phyloP scores from a whole-genome alignment of 2,113 vertebrate genomes.

The Rhinogobius similis region DNA sequence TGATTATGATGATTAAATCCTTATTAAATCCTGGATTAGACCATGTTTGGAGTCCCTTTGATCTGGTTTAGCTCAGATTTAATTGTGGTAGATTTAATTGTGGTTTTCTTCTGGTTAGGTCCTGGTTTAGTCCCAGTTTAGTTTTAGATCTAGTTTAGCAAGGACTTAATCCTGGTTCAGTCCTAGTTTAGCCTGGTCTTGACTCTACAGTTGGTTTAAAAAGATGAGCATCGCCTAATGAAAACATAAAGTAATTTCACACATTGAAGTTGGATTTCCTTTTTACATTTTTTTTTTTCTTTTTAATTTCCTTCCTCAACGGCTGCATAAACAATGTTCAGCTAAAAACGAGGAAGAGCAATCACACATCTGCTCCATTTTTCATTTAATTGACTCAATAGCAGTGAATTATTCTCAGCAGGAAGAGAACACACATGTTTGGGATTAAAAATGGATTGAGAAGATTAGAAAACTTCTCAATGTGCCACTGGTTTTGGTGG shows the following conservation, averaged over 20 bases:
- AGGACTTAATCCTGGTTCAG: too few species aligned
- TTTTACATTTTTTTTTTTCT: not conserved
- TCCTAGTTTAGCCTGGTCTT: too few species aligned
- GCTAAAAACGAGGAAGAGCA: not conserved
- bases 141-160: too few species aligned
- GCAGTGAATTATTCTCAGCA: constrained; percentile 26
- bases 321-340: constrained; percentile 4
- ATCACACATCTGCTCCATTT: constrained; percentile 2
- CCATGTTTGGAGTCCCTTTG: too few species aligned
- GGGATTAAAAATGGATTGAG: constrained; percentile 18
- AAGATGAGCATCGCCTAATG: too few species aligned
- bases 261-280: not conserved
- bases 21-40: too few species aligned
- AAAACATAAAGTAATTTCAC: not conserved
- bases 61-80: too few species aligned
- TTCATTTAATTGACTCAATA: constrained; percentile 51
- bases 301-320: not conserved
- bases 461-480: not conserved
- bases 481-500: not conserved
- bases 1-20: too few species aligned
- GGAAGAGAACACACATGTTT: constrained; percentile 28
- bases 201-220: too few species aligned
- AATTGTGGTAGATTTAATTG: too few species aligned
- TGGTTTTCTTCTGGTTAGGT: too few species aligned
- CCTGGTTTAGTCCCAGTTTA: too few species aligned